phyloP scores from a whole-genome alignment of 2,113 vertebrate species.

The Spilogale gracilis region DNA sequence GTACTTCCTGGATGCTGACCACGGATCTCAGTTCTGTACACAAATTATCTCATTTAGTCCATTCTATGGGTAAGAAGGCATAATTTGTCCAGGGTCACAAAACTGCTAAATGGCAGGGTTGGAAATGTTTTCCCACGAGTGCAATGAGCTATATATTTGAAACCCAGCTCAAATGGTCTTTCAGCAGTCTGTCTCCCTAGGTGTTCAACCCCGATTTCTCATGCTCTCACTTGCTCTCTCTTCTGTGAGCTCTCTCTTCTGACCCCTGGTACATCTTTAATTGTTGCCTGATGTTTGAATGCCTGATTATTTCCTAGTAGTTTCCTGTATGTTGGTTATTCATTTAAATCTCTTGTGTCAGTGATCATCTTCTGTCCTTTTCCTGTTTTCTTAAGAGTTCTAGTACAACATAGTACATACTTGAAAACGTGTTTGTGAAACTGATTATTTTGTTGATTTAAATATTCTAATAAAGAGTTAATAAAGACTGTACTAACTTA shows the following conservation, averaged over 20 bases:
- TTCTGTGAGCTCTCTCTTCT: neutral
- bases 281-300: neutral
- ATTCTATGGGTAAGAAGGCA: neutral
- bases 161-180: neutral
- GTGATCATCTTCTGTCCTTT: neutral
- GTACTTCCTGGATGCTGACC: neutral
- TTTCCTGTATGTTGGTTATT: neutral
- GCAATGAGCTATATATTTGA: neutral
- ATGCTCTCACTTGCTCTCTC: neutral
- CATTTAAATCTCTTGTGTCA: constrained; percentile 27
- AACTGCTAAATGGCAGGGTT: neutral
- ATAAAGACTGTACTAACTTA: constrained; percentile 19
- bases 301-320: neutral
- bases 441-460: constrained; percentile 54
- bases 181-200: neutral
- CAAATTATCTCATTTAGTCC: neutral
- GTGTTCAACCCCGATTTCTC: neutral
- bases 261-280: neutral
- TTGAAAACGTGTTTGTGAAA: constrained; percentile 26
- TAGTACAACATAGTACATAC: neutral
- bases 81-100: neutral
- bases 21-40: neutral
- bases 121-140: neutral
- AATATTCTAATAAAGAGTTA: constrained; percentile 31
- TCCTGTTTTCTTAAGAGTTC: neutral